A percentile compares a stretch with the other conserved stretches of the same genome.
Conservation (phyloP, 2,113 vertebrate species). For the Bagarius yarrelli region DNA sequence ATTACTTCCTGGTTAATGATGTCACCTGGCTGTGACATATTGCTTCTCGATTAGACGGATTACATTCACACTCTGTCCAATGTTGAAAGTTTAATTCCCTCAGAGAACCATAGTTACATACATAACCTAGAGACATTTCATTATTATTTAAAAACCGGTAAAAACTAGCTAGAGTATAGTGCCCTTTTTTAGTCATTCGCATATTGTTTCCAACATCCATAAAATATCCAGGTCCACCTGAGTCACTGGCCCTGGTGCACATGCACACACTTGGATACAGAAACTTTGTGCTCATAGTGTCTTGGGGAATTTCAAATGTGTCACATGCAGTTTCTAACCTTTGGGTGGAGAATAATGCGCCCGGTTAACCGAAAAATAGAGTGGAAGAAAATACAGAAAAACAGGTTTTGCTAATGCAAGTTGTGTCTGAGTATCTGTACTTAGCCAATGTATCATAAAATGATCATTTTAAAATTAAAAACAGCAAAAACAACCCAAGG, state of each 20-base stretch:
- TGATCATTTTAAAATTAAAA: not conserved
- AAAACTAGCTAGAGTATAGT: not conserved
- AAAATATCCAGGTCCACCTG: not conserved
- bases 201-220: not conserved
- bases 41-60: no score
- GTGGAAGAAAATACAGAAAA: not conserved
- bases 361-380: not conserved
- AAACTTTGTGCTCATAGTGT: not conserved
- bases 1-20: no score
- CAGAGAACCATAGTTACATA: no score
- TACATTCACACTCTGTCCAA: no score
- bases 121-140: no score
- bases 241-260: not conserved
- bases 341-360: conserved; percentile 14
- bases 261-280: no score
- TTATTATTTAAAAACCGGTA: not conserved
- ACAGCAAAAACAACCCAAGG: not conserved
- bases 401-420: conserved; percentile 12
- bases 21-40: no score
- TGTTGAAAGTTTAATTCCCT: no score
- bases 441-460: not conserved
- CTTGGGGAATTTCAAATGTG: not conserved
- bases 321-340: not conserved
- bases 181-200: not conserved
- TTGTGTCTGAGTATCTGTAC: not conserved